Percentiles rank a stretch among this genome's conserved stretches.
These are phyloP conservation scores for Onychorhynchus coronatus DNA, from an alignment of 2,113 vertebrate genomes.

Conservation along the genomic window DNA sequence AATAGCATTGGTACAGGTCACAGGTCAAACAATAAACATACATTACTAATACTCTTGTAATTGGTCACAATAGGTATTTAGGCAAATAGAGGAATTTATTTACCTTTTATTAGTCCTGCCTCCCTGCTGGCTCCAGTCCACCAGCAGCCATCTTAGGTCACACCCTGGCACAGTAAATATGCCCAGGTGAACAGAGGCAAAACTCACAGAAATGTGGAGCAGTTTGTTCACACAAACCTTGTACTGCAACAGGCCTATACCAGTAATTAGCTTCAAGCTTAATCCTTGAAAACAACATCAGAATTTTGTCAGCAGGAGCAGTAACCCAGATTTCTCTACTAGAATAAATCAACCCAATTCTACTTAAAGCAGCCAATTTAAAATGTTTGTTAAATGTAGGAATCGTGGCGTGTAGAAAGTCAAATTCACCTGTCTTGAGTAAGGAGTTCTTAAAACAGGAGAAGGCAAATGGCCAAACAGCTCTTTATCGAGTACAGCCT, in stretches of 20 bases:
- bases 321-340: background rate
- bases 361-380: background rate
- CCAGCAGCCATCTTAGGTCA: too few relatives aligned
- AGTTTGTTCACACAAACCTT: too few relatives aligned
- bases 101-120: too few relatives aligned
- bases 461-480: background rate
- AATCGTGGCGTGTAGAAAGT: background rate
- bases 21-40: too few relatives aligned
- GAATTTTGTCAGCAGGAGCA: background rate
- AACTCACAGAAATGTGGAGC: too few relatives aligned
- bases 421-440: background rate
- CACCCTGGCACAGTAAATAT: too few relatives aligned
- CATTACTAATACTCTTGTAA: too few relatives aligned
- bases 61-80: too few relatives aligned
- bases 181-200: too few relatives aligned
- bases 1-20: too few relatives aligned
- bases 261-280: background rate
- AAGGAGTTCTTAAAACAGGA: background rate
- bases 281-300: background rate
- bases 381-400: background rate
- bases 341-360: background rate
- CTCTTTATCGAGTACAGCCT: background rate
- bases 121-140: too few relatives aligned
- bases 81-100: too few relatives aligned
- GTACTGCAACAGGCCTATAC: background rate